phyloP scores from a whole-genome alignment of 2,797 vertebrate species.

The Eospalax fontanierii region DNA sequence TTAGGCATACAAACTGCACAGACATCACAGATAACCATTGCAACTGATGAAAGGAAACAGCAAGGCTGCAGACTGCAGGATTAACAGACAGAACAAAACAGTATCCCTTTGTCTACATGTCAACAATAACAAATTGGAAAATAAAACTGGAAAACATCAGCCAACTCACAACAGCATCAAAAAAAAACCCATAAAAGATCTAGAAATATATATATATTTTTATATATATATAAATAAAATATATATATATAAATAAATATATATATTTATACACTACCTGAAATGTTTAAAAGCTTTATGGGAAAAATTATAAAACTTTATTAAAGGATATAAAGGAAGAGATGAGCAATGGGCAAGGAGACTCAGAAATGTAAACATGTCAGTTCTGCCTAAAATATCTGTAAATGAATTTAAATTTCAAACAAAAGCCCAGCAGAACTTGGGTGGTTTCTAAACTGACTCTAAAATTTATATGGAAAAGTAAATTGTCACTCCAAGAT shows the following conservation, averaged over 20 bases:
- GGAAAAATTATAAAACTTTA: constrained; percentile 33
- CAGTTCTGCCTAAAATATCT: neutral
- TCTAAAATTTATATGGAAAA: constrained; percentile 7
- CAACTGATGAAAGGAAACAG: constrained; percentile 18
- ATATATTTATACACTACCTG: neutral
- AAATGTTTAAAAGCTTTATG: constrained; percentile 27
- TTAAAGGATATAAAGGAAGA: constrained; percentile 45
- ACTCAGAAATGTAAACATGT: neutral
- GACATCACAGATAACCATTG: neutral
- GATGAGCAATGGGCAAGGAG: neutral
- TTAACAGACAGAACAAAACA: neutral
- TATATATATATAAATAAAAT: no score
- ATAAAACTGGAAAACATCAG: neutral
- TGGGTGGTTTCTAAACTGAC: neutral
- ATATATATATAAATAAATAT: no score
- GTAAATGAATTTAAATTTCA: constrained; percentile 22
- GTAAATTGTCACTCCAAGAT: neutral
- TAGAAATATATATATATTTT: neutral
- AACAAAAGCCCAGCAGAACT: neutral
- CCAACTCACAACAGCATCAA: neutral
- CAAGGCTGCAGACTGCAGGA: neutral
- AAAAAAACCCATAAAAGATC: constrained; percentile 11
- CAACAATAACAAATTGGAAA: constrained; percentile 12
- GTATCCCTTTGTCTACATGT: neutral
- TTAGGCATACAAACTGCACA: constrained; percentile 14